Evolutionary conservation across 92 coral and sea anemone genomes (phyloP).

Genomic region (Phenganax subtilis): DNA sequence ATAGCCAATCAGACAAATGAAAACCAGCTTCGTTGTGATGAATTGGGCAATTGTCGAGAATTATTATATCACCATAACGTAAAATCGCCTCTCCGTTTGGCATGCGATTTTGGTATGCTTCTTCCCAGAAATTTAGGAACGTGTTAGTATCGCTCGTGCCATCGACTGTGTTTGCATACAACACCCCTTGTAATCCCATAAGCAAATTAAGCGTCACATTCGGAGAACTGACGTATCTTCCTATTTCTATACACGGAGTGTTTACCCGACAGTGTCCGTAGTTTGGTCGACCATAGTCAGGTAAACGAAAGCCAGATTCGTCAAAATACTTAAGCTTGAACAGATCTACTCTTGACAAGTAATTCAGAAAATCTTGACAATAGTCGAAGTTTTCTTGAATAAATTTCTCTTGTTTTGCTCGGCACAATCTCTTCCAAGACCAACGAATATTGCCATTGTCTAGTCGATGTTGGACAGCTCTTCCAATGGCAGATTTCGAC

Average conservation of each 20-base stretch:
- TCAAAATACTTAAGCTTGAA: constrained; percentile 48
- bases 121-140: constrained; percentile 46
- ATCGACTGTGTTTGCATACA: constrained; percentile 48
- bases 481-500: constrained; percentile 25
- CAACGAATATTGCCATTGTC: neutral
- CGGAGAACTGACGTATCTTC: constrained; percentile 43
- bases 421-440: constrained; percentile 26
- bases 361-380: constrained; percentile 47
- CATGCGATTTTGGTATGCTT: constrained; percentile 24
- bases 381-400: constrained; percentile 43
- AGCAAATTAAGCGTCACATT: constrained; percentile 51
- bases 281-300: neutral
- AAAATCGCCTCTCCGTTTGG: constrained; percentile 39
- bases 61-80: constrained; percentile 41
- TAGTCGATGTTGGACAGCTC: constrained; percentile 20
- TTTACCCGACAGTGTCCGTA: constrained; percentile 24
- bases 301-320: constrained; percentile 43
- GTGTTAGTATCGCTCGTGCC: constrained; percentile 37
- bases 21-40: constrained; percentile 46
- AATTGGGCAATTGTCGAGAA: constrained; percentile 47
- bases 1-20: constrained; percentile 28
- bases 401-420: constrained; percentile 10
- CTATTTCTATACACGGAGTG: constrained; percentile 43
- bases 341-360: constrained; percentile 43
- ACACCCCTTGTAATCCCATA: constrained; percentile 44